Evolutionary conservation across 2,888 invertebrate species (phyloP), one percentile per base, ranked within the genome.

Genomic region (Lasioglossum morio): DNA sequence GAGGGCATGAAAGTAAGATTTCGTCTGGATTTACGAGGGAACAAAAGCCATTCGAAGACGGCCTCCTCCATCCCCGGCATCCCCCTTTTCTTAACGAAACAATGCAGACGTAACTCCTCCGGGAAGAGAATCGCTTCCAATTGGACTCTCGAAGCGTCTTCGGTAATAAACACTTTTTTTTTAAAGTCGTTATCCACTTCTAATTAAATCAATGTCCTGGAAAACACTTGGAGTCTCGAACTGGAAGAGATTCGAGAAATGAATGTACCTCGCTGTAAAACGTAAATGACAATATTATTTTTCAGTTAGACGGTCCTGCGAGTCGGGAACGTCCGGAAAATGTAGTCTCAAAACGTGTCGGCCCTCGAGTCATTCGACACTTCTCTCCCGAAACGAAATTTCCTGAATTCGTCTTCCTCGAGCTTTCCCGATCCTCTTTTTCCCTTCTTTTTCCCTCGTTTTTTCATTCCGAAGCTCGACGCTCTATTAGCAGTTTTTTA

Each of bases 401-500:
- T 86, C 74, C 79, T 53, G 57, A 85, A 80, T 81, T 72, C 57
- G 79, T 86, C 81, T 73, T 69, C 81, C 79, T 72, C 60, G 34
- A 53, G 30, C 53, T 77, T 40, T 63, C 19, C 37, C 77, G 74
- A 69, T 72, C 30, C 77, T 43, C 76, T 60, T 76, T 43, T 46
- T 74, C 46, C 76, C 48, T 81, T 87, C 77, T 23, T 30, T 84
- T 34, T 73, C n/a, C 83, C 57, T 79, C 77, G 86, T 83, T 63
- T 77, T 77, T 72, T 89, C 85, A 83, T 88, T 90, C 84, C 78
- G 76, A 75, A 81, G 85, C 79, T 81, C 84, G 89, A 84, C 86
- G 92, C 88, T 94, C 94, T 94, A 94, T 94, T 94, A 94, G 93
- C 93, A 94, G 94, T 94, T 94, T 94, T 94, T 94, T 94, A 94